Evolutionary conservation across 1,140 invertebrate genomes (phyloP).

Genomic region (Trichogramma pretiosum): DNA sequence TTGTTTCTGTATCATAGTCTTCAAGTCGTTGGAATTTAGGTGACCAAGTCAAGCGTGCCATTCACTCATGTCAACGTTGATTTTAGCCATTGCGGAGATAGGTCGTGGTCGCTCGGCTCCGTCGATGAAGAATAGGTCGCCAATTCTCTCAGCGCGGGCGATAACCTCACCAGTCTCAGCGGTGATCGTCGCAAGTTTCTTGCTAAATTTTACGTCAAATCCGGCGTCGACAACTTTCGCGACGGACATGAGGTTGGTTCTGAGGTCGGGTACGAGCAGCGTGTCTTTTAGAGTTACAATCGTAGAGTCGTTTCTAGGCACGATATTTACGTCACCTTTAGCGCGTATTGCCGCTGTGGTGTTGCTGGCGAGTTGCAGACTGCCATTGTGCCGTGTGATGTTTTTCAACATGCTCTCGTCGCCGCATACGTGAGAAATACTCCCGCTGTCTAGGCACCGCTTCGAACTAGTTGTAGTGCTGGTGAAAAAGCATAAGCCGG

Average conservation of each 20-base stretch:
- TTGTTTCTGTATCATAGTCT: neutral
- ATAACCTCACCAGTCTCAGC: neutral
- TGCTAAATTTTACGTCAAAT: neutral
- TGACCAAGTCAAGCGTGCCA: conserved; percentile 9
- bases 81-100: neutral
- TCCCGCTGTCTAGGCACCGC: conserved; percentile 20
- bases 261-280: conserved; percentile 3
- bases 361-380: conserved; percentile 15
- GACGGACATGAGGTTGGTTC: conserved; percentile 5
- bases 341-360: conserved; percentile 8
- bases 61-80: neutral
- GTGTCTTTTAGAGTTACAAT: neutral
- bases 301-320: neutral
- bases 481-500: neutral
- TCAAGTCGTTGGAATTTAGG: conserved; percentile 3
- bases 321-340: conserved; percentile 13
- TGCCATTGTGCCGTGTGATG: conserved; percentile 1
- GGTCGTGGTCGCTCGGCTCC: neutral
- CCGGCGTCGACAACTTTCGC: neutral
- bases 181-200: neutral
- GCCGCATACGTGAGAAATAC: conserved; percentile 14
- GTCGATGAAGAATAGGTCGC: neutral
- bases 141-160: neutral
- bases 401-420: conserved; percentile 12
- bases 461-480: neutral